phyloP scores from a whole-genome alignment of 2,888 invertebrate genomes.

The Aethes cnicana region DNA sequence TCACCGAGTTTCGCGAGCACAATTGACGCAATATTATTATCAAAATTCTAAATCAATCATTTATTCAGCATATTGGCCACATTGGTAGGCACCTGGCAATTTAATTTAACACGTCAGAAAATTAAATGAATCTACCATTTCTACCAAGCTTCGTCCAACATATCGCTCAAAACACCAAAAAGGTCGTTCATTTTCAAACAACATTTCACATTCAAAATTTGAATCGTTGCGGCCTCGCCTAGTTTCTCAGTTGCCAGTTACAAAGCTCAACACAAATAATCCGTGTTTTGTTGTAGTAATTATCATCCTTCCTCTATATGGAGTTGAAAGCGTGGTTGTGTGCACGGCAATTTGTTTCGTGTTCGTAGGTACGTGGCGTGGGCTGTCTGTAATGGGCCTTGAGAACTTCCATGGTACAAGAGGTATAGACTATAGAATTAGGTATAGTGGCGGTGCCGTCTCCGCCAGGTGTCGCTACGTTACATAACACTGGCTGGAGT shows the following conservation, averaged over 20 bases:
- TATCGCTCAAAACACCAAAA: no score
- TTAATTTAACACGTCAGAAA: no score
- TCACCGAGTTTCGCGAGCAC: no score
- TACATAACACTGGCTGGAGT: constrained; percentile 30
- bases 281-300: constrained; percentile 12
- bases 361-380: constrained; percentile 40
- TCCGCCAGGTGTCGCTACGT: constrained; percentile 36
- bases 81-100: no score
- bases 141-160: no score
- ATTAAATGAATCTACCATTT: no score
- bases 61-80: no score
- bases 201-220: no score
- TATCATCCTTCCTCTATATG: constrained; percentile 29
- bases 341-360: constrained; percentile 49
- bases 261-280: constrained; percentile 19
- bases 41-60: no score
- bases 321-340: constrained; percentile 44
- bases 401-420: constrained; percentile 20
- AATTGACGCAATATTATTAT: no score
- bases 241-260: constrained; percentile 1
- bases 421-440: background rate
- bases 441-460: constrained; percentile 30
- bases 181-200: no score
- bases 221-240: constrained; percentile 5
- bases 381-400: constrained; percentile 30